These are phyloP conservation scores for Agelastica alni DNA, from an alignment of 2,888 invertebrate genomes.

Conservation along the genomic window DNA sequence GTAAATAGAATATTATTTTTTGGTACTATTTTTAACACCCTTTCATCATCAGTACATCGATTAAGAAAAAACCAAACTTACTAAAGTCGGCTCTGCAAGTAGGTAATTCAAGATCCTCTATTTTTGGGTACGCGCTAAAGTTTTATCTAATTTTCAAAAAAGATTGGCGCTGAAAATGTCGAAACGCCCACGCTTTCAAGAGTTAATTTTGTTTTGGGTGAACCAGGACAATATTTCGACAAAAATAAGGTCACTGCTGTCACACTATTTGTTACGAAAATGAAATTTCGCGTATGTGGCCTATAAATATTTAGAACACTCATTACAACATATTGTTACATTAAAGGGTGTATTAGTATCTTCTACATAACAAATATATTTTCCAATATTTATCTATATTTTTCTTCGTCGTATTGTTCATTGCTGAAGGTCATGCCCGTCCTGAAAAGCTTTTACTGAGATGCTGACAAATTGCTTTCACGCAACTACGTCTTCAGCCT, in stretches of 20 bases:
- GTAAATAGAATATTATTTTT: too few species aligned
- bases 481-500: too few species aligned
- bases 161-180: conserved; percentile 17
- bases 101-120: conserved; percentile 28
- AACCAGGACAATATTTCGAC: conserved; percentile 8
- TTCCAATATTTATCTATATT: too few species aligned
- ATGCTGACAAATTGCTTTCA: too few species aligned
- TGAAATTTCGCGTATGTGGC: conserved; percentile 12
- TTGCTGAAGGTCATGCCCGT: too few species aligned
- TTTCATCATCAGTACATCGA: too few species aligned
- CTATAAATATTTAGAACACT: neutral
- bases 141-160: conserved; percentile 15
- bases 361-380: too few species aligned
- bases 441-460: too few species aligned
- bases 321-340: neutral
- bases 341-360: too few species aligned
- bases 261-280: conserved; percentile 12
- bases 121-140: conserved; percentile 18
- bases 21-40: too few species aligned
- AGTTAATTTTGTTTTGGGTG: conserved; percentile 17
- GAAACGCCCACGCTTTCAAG: conserved; percentile 17
- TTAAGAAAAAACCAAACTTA: neutral
- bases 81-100: neutral
- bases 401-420: too few species aligned
- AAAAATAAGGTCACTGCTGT: conserved; percentile 11